Evolutionary conservation across 1,140 invertebrate species (phyloP).

Genomic region (Ectropis grisescens): DNA sequence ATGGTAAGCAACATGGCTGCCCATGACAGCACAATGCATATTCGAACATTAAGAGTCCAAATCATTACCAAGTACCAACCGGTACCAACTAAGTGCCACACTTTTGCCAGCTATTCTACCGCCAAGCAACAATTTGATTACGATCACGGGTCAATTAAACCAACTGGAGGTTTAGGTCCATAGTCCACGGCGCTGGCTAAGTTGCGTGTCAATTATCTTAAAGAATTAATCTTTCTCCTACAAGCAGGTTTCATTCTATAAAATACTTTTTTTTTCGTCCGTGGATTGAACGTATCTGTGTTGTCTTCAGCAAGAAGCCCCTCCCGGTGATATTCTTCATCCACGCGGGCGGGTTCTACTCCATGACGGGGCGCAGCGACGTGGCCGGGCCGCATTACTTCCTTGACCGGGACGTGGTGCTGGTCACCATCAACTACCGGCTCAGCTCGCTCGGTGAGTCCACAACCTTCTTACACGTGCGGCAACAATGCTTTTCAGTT

Average conservation of each 20-base stretch:
- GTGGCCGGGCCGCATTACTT: constrained; percentile 74
- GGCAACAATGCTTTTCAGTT: too few species aligned
- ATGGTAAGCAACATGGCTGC: not conserved
- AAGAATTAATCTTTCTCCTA: too few species aligned
- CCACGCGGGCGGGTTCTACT: constrained; percentile 58
- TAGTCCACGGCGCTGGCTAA: too few species aligned
- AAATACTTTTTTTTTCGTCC: constrained; percentile 7
- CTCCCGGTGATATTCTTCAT: constrained; percentile 72
- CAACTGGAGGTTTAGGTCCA: not conserved
- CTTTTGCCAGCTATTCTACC: not conserved
- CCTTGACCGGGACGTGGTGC: constrained; percentile 76
- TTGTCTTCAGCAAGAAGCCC: constrained; percentile 7
- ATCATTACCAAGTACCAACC: too few species aligned
- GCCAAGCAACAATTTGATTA: not conserved
- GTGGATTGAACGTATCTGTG: constrained; percentile 8
- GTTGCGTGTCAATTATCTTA: too few species aligned
- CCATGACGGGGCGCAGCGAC: constrained; percentile 56
- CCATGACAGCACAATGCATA: not conserved
- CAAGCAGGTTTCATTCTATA: too few species aligned
- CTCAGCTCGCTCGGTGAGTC: constrained; percentile 70
- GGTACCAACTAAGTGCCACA: too few species aligned
- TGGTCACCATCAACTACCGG: constrained; percentile 81
- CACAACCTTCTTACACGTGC: constrained; percentile 1
- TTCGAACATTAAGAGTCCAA: too few species aligned
- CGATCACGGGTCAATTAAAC: not conserved